Percentiles rank a stretch among this genome's conserved stretches.
These are phyloP conservation scores for Gallinago undulata DNA, from an alignment of 2,113 vertebrate genomes.

Conservation along the genomic window DNA sequence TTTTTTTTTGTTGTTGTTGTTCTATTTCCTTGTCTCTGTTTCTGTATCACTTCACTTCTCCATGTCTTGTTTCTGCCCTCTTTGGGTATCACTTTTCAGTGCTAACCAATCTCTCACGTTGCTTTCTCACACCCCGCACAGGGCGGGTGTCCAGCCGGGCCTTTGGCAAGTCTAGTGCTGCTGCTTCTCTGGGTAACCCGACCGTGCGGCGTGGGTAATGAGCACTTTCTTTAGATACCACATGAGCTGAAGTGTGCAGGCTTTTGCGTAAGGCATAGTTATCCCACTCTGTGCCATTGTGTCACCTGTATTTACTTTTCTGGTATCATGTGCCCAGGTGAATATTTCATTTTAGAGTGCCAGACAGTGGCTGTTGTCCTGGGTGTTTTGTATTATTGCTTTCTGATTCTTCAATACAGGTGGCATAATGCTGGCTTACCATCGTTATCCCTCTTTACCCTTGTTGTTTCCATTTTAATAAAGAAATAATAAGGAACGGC, in stretches of 20 bases:
- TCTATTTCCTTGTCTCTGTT: not conserved
- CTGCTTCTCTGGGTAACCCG: not conserved
- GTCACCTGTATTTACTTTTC: not conserved
- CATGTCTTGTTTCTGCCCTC: not conserved
- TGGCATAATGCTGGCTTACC: not conserved
- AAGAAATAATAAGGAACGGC: not conserved
- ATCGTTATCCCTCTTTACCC: not conserved
- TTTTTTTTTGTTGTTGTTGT: not conserved
- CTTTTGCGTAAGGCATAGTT: accelerated
- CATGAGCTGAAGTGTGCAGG: accelerated
- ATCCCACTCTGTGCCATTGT: not conserved
- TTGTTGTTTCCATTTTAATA: not conserved
- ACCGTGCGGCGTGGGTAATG: accelerated
- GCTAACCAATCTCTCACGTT: not conserved
- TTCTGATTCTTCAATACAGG: not conserved
- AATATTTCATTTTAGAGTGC: not conserved
- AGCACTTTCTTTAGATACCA: not conserved
- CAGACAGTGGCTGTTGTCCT: not conserved
- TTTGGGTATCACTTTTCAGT: not conserved
- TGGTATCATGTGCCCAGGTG: not conserved
- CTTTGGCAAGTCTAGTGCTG: not conserved
- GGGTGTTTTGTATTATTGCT: not conserved
- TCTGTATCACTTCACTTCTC: not conserved
- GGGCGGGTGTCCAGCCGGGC: not conserved
- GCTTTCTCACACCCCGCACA: accelerated